Evolutionary conservation across 2,888 invertebrate species (phyloP).

Genomic region (Acanthosepion esculentum): DNA sequence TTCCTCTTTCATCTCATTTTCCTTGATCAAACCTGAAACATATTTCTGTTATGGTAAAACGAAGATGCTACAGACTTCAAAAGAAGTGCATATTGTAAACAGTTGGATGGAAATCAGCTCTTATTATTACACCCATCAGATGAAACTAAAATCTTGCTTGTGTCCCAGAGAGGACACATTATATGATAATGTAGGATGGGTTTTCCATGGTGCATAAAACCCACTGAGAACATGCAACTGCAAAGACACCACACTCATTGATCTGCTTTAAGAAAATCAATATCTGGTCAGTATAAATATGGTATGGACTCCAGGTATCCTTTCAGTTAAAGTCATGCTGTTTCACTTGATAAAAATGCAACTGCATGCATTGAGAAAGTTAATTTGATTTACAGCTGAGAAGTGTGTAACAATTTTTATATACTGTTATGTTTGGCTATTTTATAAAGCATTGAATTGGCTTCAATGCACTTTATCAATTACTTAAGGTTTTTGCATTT

Average conservation of each 20-base stretch:
- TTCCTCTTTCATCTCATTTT: background rate
- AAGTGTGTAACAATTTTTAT: too few species aligned
- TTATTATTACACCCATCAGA: background rate
- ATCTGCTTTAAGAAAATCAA: background rate
- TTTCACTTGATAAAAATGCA: too few species aligned
- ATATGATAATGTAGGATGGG: too few species aligned
- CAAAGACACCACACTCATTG: background rate
- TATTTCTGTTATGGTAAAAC: background rate
- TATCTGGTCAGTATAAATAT: background rate
- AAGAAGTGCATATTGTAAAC: background rate
- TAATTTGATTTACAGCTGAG: too few species aligned
- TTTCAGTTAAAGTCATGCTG: too few species aligned
- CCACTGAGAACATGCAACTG: background rate
- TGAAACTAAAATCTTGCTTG: background rate
- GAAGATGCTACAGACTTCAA: background rate
- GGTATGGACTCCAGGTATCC: too few species aligned
- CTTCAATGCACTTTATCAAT: too few species aligned
- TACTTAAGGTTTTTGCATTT: too few species aligned
- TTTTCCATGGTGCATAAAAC: background rate
- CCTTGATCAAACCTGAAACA: background rate
- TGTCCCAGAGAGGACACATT: too few species aligned
- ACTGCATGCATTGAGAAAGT: too few species aligned
- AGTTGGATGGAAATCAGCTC: background rate
- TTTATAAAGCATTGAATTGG: too few species aligned
- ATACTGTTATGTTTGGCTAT: too few species aligned